Evolutionary conservation across 2,888 invertebrate genomes (phyloP).

Genomic region (Drosophila leonis): DNA sequence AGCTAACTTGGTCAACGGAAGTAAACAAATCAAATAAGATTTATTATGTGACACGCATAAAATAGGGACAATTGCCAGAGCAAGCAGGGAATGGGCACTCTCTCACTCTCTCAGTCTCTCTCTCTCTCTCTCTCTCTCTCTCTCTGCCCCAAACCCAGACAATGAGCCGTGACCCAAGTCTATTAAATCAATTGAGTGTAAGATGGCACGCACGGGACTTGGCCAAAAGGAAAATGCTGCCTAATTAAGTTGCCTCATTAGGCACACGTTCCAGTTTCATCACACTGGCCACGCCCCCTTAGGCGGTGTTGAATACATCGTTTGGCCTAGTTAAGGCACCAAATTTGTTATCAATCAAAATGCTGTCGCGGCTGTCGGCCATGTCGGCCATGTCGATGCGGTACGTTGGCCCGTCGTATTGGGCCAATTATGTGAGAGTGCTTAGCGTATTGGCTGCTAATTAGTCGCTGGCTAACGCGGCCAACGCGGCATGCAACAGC

Average conservation of each 20-base stretch:
- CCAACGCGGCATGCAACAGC: conserved; percentile 47
- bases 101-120: not conserved
- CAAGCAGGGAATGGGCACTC: not conserved
- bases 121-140: not conserved
- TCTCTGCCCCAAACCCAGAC: conserved; percentile 15
- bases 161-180: conserved; percentile 64
- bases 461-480: conserved; percentile 58
- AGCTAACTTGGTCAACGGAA: conserved; percentile 58
- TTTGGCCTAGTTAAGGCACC: conserved; percentile 22
- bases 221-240: conserved; percentile 46
- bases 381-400: conserved; percentile 7
- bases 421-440: conserved; percentile 75
- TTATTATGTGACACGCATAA: conserved; percentile 81
- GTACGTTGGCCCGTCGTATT: conserved; percentile 53
- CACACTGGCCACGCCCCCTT: not conserved
- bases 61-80: conserved; percentile 57
- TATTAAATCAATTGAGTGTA: conserved; percentile 81
- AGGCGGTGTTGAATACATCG: conserved; percentile 29
- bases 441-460: conserved; percentile 75
- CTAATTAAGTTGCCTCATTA: conserved; percentile 78
- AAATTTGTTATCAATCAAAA: conserved; percentile 69
- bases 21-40: conserved; percentile 81
- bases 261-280: conserved; percentile 37
- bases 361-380: conserved; percentile 10
- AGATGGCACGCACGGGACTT: conserved; percentile 66